These are phyloP conservation scores for Scaptomyza montana DNA, from an alignment of 1,140 invertebrate species.

Conservation along the genomic window DNA sequence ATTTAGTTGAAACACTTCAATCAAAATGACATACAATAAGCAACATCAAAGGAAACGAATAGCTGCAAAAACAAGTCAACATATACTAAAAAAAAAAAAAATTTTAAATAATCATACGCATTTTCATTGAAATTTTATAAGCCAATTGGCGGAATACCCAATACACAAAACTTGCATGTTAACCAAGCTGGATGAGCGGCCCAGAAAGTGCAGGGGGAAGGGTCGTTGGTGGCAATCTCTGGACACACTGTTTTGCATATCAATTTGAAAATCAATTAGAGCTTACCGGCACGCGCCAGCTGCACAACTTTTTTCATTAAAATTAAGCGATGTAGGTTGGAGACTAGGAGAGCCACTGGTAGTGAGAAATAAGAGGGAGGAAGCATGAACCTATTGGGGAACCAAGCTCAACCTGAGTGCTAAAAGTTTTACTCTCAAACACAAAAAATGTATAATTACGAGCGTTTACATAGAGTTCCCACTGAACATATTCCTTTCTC, in stretches of 20 bases:
- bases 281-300: slow-evolving; percentile 46
- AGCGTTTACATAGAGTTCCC: slow-evolving; percentile 30
- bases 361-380: neutral
- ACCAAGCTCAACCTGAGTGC: slow-evolving; percentile 32
- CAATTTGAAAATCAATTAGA: slow-evolving; percentile 61
- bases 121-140: slow-evolving; percentile 56
- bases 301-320: slow-evolving; percentile 58
- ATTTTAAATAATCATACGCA: slow-evolving; percentile 44
- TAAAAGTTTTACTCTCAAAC: slow-evolving; percentile 36
- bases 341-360: no score
- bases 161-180: slow-evolving; percentile 30
- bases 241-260: slow-evolving; percentile 53
- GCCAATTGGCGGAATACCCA: slow-evolving; percentile 9
- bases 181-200: slow-evolving; percentile 23
- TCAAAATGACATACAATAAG: slow-evolving; percentile 9
- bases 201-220: neutral
- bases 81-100: slow-evolving; percentile 39
- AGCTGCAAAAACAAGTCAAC: slow-evolving; percentile 1
- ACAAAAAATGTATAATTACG: slow-evolving; percentile 57
- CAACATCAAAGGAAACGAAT: neutral
- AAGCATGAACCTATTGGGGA: slow-evolving; percentile 23
- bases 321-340: slow-evolving; percentile 30
- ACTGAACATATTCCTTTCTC: slow-evolving; percentile 2
- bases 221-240: neutral
- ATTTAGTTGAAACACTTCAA: neutral